These are phyloP conservation scores for Dichetophora obliterata DNA, from an alignment of 2,888 invertebrate genomes.

Conservation along the genomic window DNA sequence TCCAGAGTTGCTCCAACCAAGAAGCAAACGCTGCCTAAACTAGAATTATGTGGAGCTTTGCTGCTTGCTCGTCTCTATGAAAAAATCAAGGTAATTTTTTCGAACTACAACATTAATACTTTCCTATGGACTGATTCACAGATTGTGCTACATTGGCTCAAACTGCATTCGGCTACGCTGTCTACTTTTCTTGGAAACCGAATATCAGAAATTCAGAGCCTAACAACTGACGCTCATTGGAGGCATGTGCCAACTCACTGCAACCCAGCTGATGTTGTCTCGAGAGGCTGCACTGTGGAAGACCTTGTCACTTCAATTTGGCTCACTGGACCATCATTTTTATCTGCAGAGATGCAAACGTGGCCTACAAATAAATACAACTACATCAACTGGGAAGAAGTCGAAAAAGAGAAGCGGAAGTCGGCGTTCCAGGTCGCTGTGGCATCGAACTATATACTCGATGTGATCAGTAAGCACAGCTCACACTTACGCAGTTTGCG, in stretches of 20 bases:
- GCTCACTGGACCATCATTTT: conserved; percentile 35
- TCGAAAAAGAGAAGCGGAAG: no score
- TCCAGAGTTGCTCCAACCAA: conserved; percentile 34
- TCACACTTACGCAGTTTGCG: neutral
- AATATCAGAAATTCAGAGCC: conserved; percentile 33
- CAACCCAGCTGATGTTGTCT: conserved; percentile 39
- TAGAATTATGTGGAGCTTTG: conserved; percentile 30
- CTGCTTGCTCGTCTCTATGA: conserved; percentile 21
- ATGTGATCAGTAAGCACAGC: no score
- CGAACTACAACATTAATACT: neutral
- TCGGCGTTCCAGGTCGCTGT: no score
- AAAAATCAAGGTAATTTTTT: conserved; percentile 20
- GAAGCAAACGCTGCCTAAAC: no score
- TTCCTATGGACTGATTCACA: no score
- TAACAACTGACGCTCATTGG: conserved; percentile 16
- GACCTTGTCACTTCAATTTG: conserved; percentile 34
- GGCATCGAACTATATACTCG: no score
- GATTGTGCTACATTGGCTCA: no score
- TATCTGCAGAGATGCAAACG: no score
- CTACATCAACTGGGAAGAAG: conserved; percentile 23
- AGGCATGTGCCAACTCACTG: conserved; percentile 19
- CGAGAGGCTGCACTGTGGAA: conserved; percentile 34
- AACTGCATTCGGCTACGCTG: conserved; percentile 42
- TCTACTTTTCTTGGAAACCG: conserved; percentile 45
- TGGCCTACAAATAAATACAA: no score